Evolutionary conservation across 2,113 vertebrate species (phyloP).

Genomic region (Pachycephala philippinensis): DNA sequence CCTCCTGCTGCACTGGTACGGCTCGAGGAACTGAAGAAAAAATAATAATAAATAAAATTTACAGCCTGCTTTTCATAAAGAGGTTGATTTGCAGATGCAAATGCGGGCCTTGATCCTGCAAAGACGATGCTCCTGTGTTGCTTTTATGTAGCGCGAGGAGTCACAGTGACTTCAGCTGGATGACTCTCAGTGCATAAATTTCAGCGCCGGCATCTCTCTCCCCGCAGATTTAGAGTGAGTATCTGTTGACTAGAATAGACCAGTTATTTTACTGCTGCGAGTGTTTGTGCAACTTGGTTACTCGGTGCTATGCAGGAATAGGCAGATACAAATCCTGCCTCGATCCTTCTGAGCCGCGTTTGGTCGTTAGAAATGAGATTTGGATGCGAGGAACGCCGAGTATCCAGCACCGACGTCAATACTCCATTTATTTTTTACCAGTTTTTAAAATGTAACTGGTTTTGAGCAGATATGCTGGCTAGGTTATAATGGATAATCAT

Average conservation of each 20-base stretch:
- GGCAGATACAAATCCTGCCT: background rate
- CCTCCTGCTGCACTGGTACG: background rate
- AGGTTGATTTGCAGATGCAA: conserved; percentile 15
- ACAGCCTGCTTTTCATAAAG: background rate
- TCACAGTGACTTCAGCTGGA: background rate
- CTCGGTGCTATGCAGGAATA: background rate
- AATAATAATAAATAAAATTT: background rate
- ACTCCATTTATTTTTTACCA: background rate
- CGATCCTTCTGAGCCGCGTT: background rate
- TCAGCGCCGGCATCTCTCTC: background rate
- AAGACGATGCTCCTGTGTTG: background rate
- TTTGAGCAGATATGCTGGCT: background rate
- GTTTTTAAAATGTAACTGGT: background rate
- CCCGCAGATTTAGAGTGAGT: background rate
- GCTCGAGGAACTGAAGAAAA: background rate
- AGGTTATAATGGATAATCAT: background rate
- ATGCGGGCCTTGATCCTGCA: background rate
- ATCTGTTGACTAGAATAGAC: background rate
- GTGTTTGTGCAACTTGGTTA: background rate
- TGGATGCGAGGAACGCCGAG: accelerated
- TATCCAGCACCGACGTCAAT: background rate
- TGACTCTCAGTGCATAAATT: background rate
- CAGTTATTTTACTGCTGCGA: background rate
- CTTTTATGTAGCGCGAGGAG: background rate
- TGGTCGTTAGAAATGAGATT: background rate